Evolutionary conservation across 2,888 invertebrate genomes (phyloP).

Genomic region (Ariolimax columbianus): DNA sequence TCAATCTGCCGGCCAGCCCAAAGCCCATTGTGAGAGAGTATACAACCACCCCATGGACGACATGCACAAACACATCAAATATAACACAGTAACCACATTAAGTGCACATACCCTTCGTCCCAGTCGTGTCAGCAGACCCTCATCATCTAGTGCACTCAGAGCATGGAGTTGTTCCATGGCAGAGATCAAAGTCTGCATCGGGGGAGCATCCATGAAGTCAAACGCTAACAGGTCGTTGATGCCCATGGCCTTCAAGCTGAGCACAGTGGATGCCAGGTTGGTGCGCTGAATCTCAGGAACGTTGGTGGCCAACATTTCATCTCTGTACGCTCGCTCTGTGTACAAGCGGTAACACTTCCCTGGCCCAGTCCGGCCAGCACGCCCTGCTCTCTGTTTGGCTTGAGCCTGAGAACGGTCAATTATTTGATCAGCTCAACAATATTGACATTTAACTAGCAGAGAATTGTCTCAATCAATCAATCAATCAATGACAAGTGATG

Average conservation of each 20-base stretch:
- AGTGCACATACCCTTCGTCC: constrained; percentile 81
- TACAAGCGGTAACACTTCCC: constrained; percentile 95
- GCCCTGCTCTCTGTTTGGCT: constrained; percentile 96
- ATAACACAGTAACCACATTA: constrained; percentile 23
- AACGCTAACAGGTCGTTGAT: constrained; percentile 98
- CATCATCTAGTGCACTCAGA: constrained; percentile 94
- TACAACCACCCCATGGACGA: background rate
- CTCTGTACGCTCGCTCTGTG: constrained; percentile 98
- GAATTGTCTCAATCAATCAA: too few species aligned
- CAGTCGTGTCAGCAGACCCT: constrained; percentile 81
- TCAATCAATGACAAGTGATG: too few species aligned
- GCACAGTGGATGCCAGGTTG: constrained; percentile 95
- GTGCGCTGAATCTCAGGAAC: constrained; percentile 99
- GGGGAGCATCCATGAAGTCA: constrained; percentile 99
- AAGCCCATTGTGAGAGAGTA: too few species aligned
- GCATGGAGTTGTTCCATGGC: constrained; percentile 98
- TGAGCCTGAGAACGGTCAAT: constrained; percentile 85
- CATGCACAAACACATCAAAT: too few species aligned
- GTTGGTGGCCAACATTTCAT: constrained; percentile 90
- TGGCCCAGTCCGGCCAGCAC: constrained; percentile 97
- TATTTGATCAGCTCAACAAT: background rate
- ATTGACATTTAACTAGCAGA: background rate
- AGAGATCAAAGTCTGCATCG: constrained; percentile 97
- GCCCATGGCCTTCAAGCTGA: constrained; percentile 99
- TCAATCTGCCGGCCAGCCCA: too few species aligned